Evolutionary conservation across 1,140 invertebrate genomes (phyloP).

Genomic region (Drosophila yakuba): DNA sequence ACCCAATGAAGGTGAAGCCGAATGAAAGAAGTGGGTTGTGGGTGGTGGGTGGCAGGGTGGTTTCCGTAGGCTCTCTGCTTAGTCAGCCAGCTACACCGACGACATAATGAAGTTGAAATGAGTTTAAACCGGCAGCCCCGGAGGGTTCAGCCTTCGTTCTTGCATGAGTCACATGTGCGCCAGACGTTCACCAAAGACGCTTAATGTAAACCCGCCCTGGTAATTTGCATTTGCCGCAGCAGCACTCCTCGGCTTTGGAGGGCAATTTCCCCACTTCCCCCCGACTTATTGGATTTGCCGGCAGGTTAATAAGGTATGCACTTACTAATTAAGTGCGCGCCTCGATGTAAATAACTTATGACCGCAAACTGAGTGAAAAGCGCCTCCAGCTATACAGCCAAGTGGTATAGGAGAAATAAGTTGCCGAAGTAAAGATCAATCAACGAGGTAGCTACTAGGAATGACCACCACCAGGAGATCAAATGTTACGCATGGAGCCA

Average conservation of each 20-base stretch:
- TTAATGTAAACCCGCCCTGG: conserved; percentile 23
- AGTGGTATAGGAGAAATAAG: conserved; percentile 17
- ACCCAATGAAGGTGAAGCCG: conserved; percentile 29
- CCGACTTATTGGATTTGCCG: conserved; percentile 76
- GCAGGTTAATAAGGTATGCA: conserved; percentile 73
- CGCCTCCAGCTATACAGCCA: conserved; percentile 33
- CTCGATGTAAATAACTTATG: conserved; percentile 49
- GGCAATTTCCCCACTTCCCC: conserved; percentile 22
- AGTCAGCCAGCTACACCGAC: conserved; percentile 62
- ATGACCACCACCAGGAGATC: no score
- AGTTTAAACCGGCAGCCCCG: conserved; percentile 52
- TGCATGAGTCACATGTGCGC: conserved; percentile 67
- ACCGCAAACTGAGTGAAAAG: conserved; percentile 27
- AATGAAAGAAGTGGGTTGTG: background rate
- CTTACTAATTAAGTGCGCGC: conserved; percentile 65
- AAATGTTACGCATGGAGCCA: no score
- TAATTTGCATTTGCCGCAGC: conserved; percentile 58
- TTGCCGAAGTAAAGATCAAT: no score
- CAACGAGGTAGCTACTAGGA: no score
- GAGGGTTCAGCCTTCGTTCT: conserved; percentile 9
- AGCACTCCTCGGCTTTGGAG: background rate
- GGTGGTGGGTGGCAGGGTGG: background rate
- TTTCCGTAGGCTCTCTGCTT: conserved; percentile 42
- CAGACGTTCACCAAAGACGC: conserved; percentile 35
- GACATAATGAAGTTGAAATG: conserved; percentile 71